These are phyloP conservation scores for Pachyramphus minor DNA, from an alignment of 2,113 vertebrate genomes.

Conservation along the genomic window DNA sequence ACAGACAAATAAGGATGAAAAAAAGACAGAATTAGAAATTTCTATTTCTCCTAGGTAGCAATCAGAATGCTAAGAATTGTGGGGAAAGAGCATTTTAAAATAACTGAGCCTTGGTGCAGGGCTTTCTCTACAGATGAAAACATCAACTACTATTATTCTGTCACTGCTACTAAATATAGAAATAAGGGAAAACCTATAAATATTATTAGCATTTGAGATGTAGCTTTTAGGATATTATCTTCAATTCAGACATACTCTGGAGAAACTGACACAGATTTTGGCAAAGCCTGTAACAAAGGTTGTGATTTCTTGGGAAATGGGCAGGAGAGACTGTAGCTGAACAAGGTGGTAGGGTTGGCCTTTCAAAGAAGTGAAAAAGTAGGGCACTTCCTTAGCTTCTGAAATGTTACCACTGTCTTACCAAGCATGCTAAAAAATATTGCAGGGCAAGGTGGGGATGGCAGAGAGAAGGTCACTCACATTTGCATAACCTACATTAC, in stretches of 20 bases:
- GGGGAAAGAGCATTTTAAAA: neutral
- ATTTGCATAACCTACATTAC: constrained; percentile 57
- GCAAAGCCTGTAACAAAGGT: neutral
- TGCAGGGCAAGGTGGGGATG: neutral
- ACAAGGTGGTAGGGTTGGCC: neutral
- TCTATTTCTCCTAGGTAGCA: neutral
- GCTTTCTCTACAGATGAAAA: neutral
- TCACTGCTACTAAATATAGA: neutral
- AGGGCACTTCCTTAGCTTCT: neutral
- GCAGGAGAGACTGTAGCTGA: neutral
- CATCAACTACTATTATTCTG: neutral
- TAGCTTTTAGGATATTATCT: neutral
- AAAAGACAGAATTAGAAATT: neutral
- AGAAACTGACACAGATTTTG: neutral
- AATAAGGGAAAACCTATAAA: neutral
- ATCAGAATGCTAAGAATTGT: neutral
- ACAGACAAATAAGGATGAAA: neutral
- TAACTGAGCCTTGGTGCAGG: neutral
- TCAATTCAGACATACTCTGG: neutral
- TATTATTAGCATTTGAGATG: neutral
- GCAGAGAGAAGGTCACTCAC: constrained; percentile 20
- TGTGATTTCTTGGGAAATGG: neutral
- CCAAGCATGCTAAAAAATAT: constrained; percentile 17
- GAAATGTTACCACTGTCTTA: constrained; percentile 11
- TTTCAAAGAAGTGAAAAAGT: constrained; percentile 21